phyloP scores from a whole-genome alignment of 2,797 vertebrate species.

The Myotis daubentonii region DNA sequence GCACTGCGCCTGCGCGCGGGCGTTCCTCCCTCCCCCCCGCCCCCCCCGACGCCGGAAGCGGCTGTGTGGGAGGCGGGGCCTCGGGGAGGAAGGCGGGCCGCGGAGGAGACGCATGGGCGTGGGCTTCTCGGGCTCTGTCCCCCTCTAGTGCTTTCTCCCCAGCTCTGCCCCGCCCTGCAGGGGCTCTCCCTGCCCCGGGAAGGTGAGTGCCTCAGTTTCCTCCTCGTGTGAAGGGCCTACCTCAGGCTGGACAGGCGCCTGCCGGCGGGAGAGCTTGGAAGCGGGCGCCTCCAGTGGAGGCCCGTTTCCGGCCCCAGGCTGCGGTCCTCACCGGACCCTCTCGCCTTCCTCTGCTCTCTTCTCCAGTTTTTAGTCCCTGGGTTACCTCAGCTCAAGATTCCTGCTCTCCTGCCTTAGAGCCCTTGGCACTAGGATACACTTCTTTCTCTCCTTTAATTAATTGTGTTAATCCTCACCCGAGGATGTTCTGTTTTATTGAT shows the following conservation, averaged over 20 bases:
- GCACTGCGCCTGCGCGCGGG: constrained; percentile 56
- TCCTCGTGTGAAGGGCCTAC: background rate
- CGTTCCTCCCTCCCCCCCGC: no score
- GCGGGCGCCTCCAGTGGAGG: background rate
- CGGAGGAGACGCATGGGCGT: background rate
- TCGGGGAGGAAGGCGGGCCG: no score
- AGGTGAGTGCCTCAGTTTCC: background rate
- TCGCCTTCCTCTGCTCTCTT: background rate
- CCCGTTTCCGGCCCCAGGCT: background rate
- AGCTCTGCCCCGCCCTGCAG: background rate
- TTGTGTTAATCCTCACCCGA: no score
- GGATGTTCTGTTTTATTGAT: background rate
- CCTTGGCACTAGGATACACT: background rate
- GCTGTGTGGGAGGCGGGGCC: background rate
- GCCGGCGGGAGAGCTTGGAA: background rate
- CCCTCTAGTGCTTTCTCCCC: accelerated
- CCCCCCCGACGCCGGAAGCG: background rate
- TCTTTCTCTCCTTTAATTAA: background rate
- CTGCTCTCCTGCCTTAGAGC: background rate
- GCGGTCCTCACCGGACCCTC: background rate
- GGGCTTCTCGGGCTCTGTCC: accelerated
- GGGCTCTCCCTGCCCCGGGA: accelerated
- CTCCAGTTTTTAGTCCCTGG: background rate
- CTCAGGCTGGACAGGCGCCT: background rate
- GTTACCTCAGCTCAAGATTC: background rate